Conservation (phyloP, 2,888 invertebrate genomes). For the Spilarctia lutea region DNA sequence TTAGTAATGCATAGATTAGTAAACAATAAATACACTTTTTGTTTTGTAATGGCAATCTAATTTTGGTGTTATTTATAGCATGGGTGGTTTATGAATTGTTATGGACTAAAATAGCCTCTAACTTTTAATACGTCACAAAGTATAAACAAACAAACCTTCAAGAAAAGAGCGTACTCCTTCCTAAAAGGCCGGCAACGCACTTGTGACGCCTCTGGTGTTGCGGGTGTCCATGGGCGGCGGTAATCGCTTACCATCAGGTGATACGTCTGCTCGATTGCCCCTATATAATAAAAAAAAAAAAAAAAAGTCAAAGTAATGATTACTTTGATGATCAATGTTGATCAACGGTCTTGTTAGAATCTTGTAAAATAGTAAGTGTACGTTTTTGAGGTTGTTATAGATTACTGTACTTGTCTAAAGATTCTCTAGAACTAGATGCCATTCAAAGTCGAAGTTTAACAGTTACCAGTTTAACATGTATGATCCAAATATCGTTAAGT, state of each 20-base stretch:
- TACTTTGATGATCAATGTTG: not conserved
- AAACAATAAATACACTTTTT: not conserved
- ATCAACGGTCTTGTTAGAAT: not conserved
- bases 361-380: not conserved
- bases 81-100: no score
- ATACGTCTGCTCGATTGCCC: no score
- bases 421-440: not conserved
- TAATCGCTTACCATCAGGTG: no score
- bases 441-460: not conserved
- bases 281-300: no score
- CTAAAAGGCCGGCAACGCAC: no score
- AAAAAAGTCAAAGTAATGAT: not conserved
- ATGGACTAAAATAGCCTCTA: not conserved
- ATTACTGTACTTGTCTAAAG: not conserved
- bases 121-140: not conserved
- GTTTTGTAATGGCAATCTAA: not conserved
- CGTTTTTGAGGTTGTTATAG: not conserved
- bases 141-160: no score
- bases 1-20: slow-evolving; percentile 13
- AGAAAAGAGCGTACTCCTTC: no score
- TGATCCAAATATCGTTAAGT: not conserved
- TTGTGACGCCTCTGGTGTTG: no score
- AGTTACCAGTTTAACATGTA: not conserved
- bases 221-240: no score
- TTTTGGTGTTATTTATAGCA: no score